Evolutionary conservation across 2,797 vertebrate genomes (phyloP), one percentile per base, ranked within the genome.

Genomic region (Lutjanus campechanus): DNA sequence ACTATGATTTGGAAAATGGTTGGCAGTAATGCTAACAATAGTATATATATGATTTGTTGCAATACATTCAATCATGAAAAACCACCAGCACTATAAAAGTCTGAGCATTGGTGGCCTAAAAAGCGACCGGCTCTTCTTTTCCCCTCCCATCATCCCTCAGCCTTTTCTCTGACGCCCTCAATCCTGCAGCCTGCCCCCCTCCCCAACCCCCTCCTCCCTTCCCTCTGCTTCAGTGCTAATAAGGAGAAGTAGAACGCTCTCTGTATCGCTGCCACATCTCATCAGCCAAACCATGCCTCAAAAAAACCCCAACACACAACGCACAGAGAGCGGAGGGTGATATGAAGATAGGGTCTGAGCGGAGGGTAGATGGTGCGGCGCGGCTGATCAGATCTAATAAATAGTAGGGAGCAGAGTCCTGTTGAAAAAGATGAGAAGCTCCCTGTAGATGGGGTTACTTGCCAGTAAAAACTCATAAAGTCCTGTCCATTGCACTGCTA

Each of bases 241-340:
- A 91, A 92, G 92, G 88, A 93, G 89, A 92, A 92, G 89, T 89
- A 86, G 90, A 92, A 84, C 84, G 50, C 84, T 90, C 85, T 89
- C 90, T 93, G 86, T 89, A 93, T 93, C 67, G 71, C 91, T 94
- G 95, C 93, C 94, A 94, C 86, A 91, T 93, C 89, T 88, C 89
- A 95, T 95, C 89, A 94, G 82, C 75, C 73, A 83, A 89, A 78
- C 90, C 77, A 89, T 92, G 88, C 78, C 82, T 94, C 91, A 93
- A 85, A 87, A 55, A 40, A 53, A 25, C 46, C 8, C 7, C 15
- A 71, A 63, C 73, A 62, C 74, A 67, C 60, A 78, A 51, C 3
- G 70, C 56, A 11, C 40, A 20, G 76, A 46, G 67, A 53, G 22
- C 51, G 49, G 55, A 64, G 67, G 67, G n/a, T 20, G 69, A 76